Percentiles rank a stretch among this genome's conserved stretches.
Conservation (phyloP, 1,140 invertebrate species). For the Rhizoglyphus robini region DNA sequence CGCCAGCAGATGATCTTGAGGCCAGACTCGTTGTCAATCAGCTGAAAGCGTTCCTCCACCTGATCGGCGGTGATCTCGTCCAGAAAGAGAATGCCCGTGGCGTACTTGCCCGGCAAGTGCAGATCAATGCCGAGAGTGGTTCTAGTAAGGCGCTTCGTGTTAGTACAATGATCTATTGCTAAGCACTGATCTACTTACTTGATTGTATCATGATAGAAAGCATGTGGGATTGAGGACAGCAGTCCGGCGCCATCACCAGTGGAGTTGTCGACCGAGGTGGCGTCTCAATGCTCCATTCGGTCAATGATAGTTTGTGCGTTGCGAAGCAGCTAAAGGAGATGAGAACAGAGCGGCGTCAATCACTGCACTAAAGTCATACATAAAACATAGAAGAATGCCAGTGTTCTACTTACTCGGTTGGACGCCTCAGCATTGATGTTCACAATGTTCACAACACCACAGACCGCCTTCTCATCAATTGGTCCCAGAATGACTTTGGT, state of each 20-base stretch:
- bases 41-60: constrained; percentile 62
- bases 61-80: constrained; percentile 65
- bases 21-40: constrained; percentile 60
- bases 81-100: constrained; percentile 87
- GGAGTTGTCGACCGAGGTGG: constrained; percentile 85
- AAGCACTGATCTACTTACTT: constrained; percentile 40
- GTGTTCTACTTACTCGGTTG: constrained; percentile 57
- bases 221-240: constrained; percentile 85
- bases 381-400: no score
- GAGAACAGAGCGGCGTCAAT: background rate
- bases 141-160: constrained; percentile 40
- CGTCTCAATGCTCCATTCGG: constrained; percentile 96
- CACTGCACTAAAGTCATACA: constrained; percentile 9
- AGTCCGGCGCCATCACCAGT: constrained; percentile 97
- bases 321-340: constrained; percentile 59
- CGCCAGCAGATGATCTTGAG: constrained; percentile 78
- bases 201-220: constrained; percentile 69
- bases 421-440: constrained; percentile 84
- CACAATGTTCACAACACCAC: constrained; percentile 96
- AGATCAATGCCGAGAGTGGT: constrained; percentile 60
- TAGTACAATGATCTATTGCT: background rate
- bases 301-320: constrained; percentile 84
- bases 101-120: constrained; percentile 73
- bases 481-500: constrained; percentile 7
- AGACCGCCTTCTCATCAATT: constrained; percentile 19